phyloP scores from a whole-genome alignment of 53 echinoderm and acorn worm genomes.

The Holothuria leucospilota region DNA sequence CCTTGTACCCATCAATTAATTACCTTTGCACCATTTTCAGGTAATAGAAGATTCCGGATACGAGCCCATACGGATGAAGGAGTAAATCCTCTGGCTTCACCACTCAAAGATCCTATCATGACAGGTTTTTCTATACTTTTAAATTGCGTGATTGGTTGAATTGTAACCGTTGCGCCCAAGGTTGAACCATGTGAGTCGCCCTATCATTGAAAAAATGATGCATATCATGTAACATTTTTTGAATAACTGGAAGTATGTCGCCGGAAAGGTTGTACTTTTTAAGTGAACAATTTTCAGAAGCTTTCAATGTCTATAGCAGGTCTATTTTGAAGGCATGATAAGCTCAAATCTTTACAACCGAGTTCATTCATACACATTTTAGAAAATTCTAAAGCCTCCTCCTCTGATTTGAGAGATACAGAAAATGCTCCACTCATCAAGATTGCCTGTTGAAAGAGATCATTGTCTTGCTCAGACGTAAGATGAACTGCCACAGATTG shows the following conservation, averaged over 20 bases:
- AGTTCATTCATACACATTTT: neutral
- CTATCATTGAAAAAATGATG: too few relatives aligned
- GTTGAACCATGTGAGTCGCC: neutral
- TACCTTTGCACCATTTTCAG: neutral
- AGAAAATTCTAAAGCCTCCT: neutral
- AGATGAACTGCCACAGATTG: conserved; percentile 36
- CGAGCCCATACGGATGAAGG: neutral
- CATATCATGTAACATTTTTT: too few relatives aligned
- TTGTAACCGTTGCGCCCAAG: conserved; percentile 36
- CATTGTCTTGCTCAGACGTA: neutral
- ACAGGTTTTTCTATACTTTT: conserved; percentile 14
- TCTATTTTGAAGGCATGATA: neutral
- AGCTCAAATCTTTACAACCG: neutral
- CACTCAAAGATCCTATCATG: conserved; percentile 21
- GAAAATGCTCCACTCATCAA: conserved; percentile 22
- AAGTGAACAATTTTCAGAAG: neutral
- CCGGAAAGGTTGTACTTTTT: neutral
- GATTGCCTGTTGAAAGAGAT: conserved; percentile 33
- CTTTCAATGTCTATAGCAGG: neutral
- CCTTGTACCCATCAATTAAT: neutral
- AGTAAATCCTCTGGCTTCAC: neutral
- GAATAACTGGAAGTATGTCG: too few relatives aligned
- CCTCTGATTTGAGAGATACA: conserved; percentile 6
- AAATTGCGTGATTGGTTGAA: conserved; percentile 18
- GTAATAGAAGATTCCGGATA: neutral